Percentiles rank a stretch among this genome's conserved stretches.
phyloP scores from a whole-genome alignment of 2,113 vertebrate genomes.

The Mustela lutreola region DNA sequence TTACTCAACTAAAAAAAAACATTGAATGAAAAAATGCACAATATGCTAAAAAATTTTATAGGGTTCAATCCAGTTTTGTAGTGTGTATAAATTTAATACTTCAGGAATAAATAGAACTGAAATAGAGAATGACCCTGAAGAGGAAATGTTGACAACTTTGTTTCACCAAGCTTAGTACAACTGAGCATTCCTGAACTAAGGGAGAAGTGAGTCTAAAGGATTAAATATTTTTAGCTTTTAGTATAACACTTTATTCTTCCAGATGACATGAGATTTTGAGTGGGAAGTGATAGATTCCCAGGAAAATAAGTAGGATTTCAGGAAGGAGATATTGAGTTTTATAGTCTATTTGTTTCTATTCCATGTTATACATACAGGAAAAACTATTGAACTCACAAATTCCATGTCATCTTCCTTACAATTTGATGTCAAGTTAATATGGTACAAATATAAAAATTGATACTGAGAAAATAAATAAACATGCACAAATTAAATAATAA shows the following conservation, averaged over 20 bases:
- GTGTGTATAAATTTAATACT: not conserved
- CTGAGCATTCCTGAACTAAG: not conserved
- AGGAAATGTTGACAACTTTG: not conserved
- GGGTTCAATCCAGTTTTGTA: not conserved
- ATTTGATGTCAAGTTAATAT: not conserved
- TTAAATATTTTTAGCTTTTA: slow-evolving; percentile 32
- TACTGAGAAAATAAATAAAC: not conserved
- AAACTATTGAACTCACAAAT: not conserved
- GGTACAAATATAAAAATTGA: not conserved
- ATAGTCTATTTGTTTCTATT: slow-evolving; percentile 30
- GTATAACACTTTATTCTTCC: not conserved
- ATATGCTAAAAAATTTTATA: not conserved
- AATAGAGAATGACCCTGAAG: not conserved
- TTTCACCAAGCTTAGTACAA: not conserved
- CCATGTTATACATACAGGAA: not conserved
- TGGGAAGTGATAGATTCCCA: not conserved
- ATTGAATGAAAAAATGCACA: slow-evolving; percentile 3
- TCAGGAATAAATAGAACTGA: not conserved
- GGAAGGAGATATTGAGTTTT: not conserved
- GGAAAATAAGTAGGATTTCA: not conserved
- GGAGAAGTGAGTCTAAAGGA: not conserved
- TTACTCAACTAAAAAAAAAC: not conserved
- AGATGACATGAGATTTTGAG: not conserved
- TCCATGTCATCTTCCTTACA: not conserved
- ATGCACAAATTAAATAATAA: not conserved